Conservation (phyloP, 2,888 invertebrate species). For the Drosophila leonis region DNA sequence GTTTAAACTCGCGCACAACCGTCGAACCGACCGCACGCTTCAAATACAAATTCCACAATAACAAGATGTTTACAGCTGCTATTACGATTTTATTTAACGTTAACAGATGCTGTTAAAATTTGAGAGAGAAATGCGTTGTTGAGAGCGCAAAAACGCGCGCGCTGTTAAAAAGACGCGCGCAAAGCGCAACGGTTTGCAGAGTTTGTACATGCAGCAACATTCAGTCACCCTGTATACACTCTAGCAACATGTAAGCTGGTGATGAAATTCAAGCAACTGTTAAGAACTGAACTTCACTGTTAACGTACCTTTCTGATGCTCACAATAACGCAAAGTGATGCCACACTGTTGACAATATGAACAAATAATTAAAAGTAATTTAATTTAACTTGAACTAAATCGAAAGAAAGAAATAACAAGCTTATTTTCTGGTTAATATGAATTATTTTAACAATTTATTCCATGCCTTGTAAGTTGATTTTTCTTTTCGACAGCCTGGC, state of each 20-base stretch:
- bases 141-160: slow-evolving; percentile 27
- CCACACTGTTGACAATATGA: slow-evolving; percentile 7
- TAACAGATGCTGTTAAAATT: slow-evolving; percentile 46
- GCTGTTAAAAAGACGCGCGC: slow-evolving; percentile 8
- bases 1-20: slow-evolving; percentile 24
- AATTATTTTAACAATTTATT: background rate
- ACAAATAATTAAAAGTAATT: background rate
- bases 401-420: background rate
- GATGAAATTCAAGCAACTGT: slow-evolving; percentile 6
- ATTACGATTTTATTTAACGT: slow-evolving; percentile 3
- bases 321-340: slow-evolving; percentile 11
- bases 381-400: background rate
- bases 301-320: slow-evolving; percentile 6
- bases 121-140: slow-evolving; percentile 1
- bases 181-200: slow-evolving; percentile 8
- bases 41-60: slow-evolving; percentile 51
- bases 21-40: slow-evolving; percentile 34
- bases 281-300: slow-evolving; percentile 4
- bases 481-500: slow-evolving; percentile 28
- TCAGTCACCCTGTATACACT: background rate
- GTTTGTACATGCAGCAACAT: slow-evolving; percentile 19
- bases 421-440: background rate
- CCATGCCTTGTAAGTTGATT: background rate
- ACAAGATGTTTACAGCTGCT: slow-evolving; percentile 46
- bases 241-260: slow-evolving; percentile 12